Base-by-base conservation (phyloP, 2,888 invertebrate genomes). In the Endotricha flammealis region DNA sequence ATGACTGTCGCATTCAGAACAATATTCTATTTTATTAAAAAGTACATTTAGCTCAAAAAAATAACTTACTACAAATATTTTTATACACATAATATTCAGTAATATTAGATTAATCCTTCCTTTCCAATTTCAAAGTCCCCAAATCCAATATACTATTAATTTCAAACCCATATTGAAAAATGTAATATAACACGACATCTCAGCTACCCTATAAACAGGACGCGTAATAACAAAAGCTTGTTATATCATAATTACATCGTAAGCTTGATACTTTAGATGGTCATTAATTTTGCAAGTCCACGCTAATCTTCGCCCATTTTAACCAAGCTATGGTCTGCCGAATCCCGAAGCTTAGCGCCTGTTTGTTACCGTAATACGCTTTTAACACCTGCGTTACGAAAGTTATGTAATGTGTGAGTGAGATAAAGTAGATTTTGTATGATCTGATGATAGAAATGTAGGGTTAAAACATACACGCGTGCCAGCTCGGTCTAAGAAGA, bases 341-440 rank as follows among this genome's bases (percentile, higher is more conserved):
- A 74, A 78, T 72, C 70, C 73, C 68, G 57, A 62, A 65, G 78
- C 80, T 82, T 83, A 82, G 62, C 79, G 72, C 77, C 76, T 82
- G 80, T 85, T 85, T 82, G 85, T 79, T 62, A 64, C 67, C 63
- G 64, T 82, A 79, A 80, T 81, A 75, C 71, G 77, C 68, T 80
- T 79, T 81, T 80, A 81, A 77, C 83, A 83, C 83, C 79, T 80
- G 81, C 69, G 77, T 67, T 77, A 65, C 57, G 60, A 51, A 61
- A 68, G 64, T 77, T 76, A 69, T 70, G 68, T 64, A 68, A 56
- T 49, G 56, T 58, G 55, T 42, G 29, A 23, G 10, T 28, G 27
- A 31, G 32, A 68, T 76, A 65, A 73, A 66, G 70, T 65, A 59
- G 58, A 58, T 65, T 67, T 68, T 67, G 62, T 63, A 62, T 59